Evolutionary conservation across 2,113 vertebrate genomes (phyloP), one percentile per base, ranked within the genome.

Genomic region (Ameiurus melas): DNA sequence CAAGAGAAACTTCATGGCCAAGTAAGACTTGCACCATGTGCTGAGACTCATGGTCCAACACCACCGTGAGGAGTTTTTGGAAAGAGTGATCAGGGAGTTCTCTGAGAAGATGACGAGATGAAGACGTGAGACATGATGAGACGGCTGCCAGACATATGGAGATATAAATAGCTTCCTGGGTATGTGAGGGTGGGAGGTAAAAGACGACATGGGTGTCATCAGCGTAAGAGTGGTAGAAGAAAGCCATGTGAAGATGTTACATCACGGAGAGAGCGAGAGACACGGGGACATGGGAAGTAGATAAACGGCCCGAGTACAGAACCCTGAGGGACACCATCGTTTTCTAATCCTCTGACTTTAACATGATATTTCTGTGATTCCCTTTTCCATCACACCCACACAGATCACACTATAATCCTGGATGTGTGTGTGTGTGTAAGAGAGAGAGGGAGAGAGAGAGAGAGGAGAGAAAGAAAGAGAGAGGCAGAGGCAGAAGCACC

Each of bases 151-250:
- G 78, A 81, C 78, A 81, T 57, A 81, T 57, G 53, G 78, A 81
- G 78, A 81, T 81, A 81, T 81, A 58, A 81, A 81, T 81, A 81
- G 30, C 51, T 57, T 57, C 17, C 78, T 58, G 53, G 53, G 17
- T 58, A 81, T 80, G n/a, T 81, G 78, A 81, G 78, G 78, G 53
- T 81, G 78, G 78, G 78, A 58, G 53, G 78, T 81, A 81, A 81
- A 81, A 81, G 53, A 81, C n/a, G 78, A 19, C 53, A 58, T 57
- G 19, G 78, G 78, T 81, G 78, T 81, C 78, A 81, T 81, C 78
- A 80, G 78, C 17, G 17, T 33, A 57, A 33, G 53, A 58, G 53
- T 58, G 78, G n/a, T 57, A 81, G 78, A 81, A 58, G 78, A 81
- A 79, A 30, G 14, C 25, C 2, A 3, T 53, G 77, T 55, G 47